Conservation (phyloP, 1,140 invertebrate genomes). For the Hycleus phaleratus region DNA sequence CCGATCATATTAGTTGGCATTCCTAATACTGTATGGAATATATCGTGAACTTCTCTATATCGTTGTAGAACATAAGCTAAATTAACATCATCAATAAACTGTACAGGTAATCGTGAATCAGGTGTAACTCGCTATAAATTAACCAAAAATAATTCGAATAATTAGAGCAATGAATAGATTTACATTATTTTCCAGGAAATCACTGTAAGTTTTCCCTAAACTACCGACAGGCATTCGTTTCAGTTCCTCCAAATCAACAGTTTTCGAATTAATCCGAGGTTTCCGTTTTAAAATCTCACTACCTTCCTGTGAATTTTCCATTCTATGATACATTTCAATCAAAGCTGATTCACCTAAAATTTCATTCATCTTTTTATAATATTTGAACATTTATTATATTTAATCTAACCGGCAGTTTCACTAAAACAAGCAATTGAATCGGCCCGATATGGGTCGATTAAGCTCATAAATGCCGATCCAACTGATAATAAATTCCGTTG, state of each 20-base stretch:
- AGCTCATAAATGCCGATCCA: constrained; percentile 69
- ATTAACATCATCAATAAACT: constrained; percentile 85
- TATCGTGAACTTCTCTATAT: constrained; percentile 93
- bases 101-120: constrained; percentile 79
- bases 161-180: constrained; percentile 23
- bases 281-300: constrained; percentile 63
- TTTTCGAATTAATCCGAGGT: constrained; percentile 80
- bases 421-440: constrained; percentile 93
- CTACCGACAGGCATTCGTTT: constrained; percentile 66
- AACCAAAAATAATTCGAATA: too few relatives aligned
- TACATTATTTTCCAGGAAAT: constrained; percentile 75
- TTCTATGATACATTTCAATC: constrained; percentile 49
- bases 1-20: constrained; percentile 97
- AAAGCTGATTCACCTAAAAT: too few relatives aligned
- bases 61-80: constrained; percentile 94
- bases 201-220: constrained; percentile 74
- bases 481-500: constrained; percentile 68
- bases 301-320: constrained; percentile 56
- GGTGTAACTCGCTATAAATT: constrained; percentile 76
- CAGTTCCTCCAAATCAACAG: constrained; percentile 69
- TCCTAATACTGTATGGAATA: constrained; percentile 81
- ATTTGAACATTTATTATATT: too few relatives aligned
- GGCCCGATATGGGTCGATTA: constrained; percentile 64
- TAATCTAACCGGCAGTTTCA: constrained; percentile 68
- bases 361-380: too few relatives aligned